A percentile compares a stretch with the other conserved stretches of the same genome.
These are phyloP conservation scores for Scolanthus callimorphus DNA, from an alignment of 92 coral and sea anemone species.

Conservation along the genomic window DNA sequence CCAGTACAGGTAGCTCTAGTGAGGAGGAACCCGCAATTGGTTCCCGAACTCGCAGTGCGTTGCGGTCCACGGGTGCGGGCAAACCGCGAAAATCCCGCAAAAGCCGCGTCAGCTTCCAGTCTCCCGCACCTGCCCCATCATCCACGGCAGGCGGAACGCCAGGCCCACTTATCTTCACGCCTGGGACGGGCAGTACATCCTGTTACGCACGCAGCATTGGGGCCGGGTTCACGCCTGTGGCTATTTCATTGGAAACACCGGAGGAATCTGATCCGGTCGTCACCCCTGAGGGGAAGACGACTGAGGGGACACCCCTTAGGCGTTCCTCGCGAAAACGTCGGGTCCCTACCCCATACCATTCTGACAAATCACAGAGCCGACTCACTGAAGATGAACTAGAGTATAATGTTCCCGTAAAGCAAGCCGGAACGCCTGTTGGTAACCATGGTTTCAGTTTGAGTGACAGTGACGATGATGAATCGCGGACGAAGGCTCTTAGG, in stretches of 20 bases:
- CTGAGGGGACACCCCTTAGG: conserved; percentile 13
- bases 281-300: background rate
- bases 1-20: too few relatives aligned
- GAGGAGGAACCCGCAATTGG: background rate
- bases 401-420: background rate
- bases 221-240: conserved; percentile 16
- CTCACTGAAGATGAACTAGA: conserved; percentile 9
- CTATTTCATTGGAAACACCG: conserved; percentile 10
- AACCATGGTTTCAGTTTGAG: background rate
- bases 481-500: background rate
- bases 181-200: background rate
- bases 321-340: conserved; percentile 18
- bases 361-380: conserved; percentile 5
- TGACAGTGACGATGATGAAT: background rate
- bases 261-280: background rate
- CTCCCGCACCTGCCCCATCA: conserved; percentile 11
- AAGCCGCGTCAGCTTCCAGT: conserved; percentile 19
- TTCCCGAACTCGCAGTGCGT: conserved; percentile 7
- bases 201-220: background rate
- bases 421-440: background rate
- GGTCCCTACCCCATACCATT: conserved; percentile 28
- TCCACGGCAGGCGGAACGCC: conserved; percentile 34
- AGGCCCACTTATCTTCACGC: conserved; percentile 21
- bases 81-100: conserved; percentile 16
- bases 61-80: conserved; percentile 7